Evolutionary conservation across 2,888 invertebrate genomes (phyloP).

Genomic region (Drosophila fungiperda): DNA sequence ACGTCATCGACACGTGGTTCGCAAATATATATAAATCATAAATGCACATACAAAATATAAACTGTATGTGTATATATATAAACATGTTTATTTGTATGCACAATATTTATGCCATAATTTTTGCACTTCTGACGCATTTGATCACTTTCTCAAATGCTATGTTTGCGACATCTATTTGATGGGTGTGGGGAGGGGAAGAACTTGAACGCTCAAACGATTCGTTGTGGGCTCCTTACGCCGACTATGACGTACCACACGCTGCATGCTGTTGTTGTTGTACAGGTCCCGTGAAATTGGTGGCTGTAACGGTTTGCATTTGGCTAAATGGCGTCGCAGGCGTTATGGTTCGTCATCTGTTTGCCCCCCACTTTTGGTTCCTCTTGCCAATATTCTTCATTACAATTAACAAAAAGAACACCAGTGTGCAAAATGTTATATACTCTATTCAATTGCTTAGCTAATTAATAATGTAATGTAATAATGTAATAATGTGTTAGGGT

Average conservation of each 20-base stretch:
- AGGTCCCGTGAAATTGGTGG: conserved; percentile 52
- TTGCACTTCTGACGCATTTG: conserved; percentile 49
- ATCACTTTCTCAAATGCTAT: conserved; percentile 35
- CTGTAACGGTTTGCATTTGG: conserved; percentile 56
- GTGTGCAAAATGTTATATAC: background rate
- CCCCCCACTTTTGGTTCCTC: conserved; percentile 19
- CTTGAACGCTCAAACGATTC: conserved; percentile 54
- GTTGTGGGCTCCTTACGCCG: conserved; percentile 17
- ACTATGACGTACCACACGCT: conserved; percentile 34
- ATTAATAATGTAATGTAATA: no score
- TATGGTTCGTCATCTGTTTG: conserved; percentile 71
- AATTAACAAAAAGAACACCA: conserved; percentile 5
- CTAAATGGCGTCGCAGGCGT: conserved; percentile 65
- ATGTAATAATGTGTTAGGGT: background rate
- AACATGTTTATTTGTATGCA: background rate
- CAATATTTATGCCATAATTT: conserved; percentile 19
- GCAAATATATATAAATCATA: background rate
- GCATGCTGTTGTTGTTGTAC: conserved; percentile 8
- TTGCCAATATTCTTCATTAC: conserved; percentile 16
- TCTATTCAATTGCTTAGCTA: background rate
- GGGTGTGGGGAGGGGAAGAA: background rate
- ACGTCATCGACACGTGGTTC: conserved; percentile 74
- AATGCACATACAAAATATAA: background rate
- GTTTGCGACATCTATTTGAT: conserved; percentile 1
- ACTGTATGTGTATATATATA: background rate